These are phyloP conservation scores for Parazoanthus swiftii DNA, from an alignment of 92 coral and sea anemone species.

Conservation along the genomic window DNA sequence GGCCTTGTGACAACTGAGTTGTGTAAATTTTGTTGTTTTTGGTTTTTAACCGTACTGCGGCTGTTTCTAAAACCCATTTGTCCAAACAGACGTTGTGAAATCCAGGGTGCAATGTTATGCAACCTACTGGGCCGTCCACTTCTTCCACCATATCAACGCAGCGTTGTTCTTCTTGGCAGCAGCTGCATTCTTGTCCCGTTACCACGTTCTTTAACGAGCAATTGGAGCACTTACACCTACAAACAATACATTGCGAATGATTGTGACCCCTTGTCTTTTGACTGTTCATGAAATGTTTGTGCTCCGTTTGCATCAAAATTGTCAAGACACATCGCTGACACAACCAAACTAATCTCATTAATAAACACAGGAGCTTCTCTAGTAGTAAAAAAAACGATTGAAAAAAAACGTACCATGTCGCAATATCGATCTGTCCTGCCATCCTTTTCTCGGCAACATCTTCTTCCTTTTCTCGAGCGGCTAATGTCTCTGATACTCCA, in stretches of 20 bases:
- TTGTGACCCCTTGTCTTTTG: not conserved
- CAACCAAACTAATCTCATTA: not conserved
- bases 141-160: conserved; percentile 54
- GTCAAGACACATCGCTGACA: conserved; percentile 18
- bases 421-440: conserved; percentile 4
- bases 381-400: conserved; percentile 2
- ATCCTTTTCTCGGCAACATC: not conserved
- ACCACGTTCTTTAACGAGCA: conserved; percentile 42
- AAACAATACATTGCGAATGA: not conserved
- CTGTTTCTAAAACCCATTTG: conserved; percentile 62
- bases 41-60: conserved; percentile 51
- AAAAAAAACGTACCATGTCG: conserved; percentile 18
- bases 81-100: conserved; percentile 53
- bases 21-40: conserved; percentile 46
- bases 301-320: conserved; percentile 1
- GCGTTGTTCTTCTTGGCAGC: conserved; percentile 52
- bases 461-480: conserved; percentile 5
- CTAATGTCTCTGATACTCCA: conserved; percentile 4
- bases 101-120: conserved; percentile 61
- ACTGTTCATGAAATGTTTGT: conserved; percentile 20
- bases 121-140: conserved; percentile 34
- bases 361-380: conserved; percentile 9
- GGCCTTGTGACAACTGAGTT: conserved; percentile 46
- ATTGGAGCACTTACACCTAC: conserved; percentile 44
- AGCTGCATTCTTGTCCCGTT: conserved; percentile 51